Base-by-base conservation (phyloP, 2,113 vertebrate species). In the Odocoileus virginianus region DNA sequence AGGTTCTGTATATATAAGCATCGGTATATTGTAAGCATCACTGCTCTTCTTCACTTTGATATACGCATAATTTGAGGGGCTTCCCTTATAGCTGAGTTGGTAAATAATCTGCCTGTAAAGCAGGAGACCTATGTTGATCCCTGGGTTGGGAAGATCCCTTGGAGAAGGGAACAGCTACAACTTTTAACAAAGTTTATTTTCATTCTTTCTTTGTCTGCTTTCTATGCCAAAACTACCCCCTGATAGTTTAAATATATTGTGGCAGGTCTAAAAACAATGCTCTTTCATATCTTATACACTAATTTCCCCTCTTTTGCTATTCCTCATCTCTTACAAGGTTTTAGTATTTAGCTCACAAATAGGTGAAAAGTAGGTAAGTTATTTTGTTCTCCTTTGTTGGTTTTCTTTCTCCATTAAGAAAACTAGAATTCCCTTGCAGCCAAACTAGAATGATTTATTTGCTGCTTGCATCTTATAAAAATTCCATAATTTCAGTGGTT, bases 341-440 rank as follows among this genome's bases (percentile, higher is more conserved):
- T 91, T 91, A 47, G 27, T 67, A 87, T 16, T 95, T 86, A 58
- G 11, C 36, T 92, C 61, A 61, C 8, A 87, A 95, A 90, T 85
- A 94, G n/a, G 13, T 78, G n/a, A 83, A 81, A 91, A 90, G 50
- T 93, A 87, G 23, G 76, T 95, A 28, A 93, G 21, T 93, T 89
- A 88, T 64, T 84, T 85, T 85, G 28, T 60, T 93, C 25, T 17
- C 71, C 21, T 89, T 94, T 71, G 21, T 94, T 45, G 40, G 7
- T 6, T 33, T 14, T 36, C 67, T 55, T 52, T 79, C 60, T 61
- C 28, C 67, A 88, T 95, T 85, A 67, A 87, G 86, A 60, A 88
- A 47, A 84, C 11, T 67, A 36, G 23, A 84, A 89, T 92, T 79
- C 54, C 15, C 50, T 89, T 94, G 10, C 0, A 67, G 33, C 2